phyloP scores from a whole-genome alignment of 2,888 invertebrate species.

The Amblyteles armatorius region DNA sequence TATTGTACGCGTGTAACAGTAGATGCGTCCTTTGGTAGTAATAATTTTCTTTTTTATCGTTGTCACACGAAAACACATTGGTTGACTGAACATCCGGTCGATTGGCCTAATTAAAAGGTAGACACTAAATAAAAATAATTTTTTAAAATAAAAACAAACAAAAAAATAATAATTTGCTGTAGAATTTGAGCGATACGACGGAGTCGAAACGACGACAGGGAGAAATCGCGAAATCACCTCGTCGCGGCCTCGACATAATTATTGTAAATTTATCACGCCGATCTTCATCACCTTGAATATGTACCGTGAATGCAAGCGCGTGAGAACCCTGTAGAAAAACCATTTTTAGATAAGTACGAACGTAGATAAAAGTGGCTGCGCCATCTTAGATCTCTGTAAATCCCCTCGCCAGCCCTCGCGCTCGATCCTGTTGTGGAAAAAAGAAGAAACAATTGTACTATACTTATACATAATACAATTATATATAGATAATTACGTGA shows the following conservation, averaged over 20 bases:
- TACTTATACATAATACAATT: slow-evolving; percentile 65
- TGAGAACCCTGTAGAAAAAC: slow-evolving; percentile 47
- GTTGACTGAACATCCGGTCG: slow-evolving; percentile 47
- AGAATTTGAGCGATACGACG: slow-evolving; percentile 38
- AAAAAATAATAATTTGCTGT: not conserved
- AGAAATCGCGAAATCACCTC: slow-evolving; percentile 35
- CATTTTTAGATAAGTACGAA: slow-evolving; percentile 32
- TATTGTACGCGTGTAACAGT: slow-evolving; percentile 16
- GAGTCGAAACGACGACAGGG: slow-evolving; percentile 18
- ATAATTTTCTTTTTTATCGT: slow-evolving; percentile 30
- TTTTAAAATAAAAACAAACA: not conserved
- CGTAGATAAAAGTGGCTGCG: slow-evolving; percentile 58
- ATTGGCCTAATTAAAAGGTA: slow-evolving; percentile 60
- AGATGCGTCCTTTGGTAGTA: slow-evolving; percentile 31
- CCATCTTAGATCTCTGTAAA: slow-evolving; percentile 62
- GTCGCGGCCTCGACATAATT: slow-evolving; percentile 49
- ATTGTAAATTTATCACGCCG: slow-evolving; percentile 59
- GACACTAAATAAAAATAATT: slow-evolving; percentile 19
- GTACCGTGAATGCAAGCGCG: slow-evolving; percentile 40
- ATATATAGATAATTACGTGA: slow-evolving; percentile 55
- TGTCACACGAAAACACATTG: slow-evolving; percentile 51
- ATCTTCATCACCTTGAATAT: slow-evolving; percentile 36
- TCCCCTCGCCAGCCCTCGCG: slow-evolving; percentile 55
- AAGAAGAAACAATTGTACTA: slow-evolving; percentile 54
- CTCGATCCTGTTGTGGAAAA: slow-evolving; percentile 54